phyloP scores from a whole-genome alignment of 2,113 vertebrate species.

The Amphiprion ocellaris region DNA sequence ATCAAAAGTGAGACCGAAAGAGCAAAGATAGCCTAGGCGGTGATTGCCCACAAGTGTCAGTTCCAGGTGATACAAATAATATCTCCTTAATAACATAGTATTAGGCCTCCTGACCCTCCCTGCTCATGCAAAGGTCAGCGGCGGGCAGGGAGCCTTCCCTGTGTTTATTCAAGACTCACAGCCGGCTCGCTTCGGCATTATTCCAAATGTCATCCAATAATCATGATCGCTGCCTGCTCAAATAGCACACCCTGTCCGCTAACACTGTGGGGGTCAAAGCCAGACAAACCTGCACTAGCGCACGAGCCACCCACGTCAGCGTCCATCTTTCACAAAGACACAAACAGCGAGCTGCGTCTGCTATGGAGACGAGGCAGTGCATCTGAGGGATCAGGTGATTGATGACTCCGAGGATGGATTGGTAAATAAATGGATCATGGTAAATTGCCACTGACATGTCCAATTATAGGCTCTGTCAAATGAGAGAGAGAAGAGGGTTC shows the following conservation, averaged over 20 bases:
- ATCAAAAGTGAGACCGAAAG: conserved; percentile 17
- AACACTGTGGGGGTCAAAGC: conserved; percentile 67
- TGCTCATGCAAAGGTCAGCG: conserved; percentile 78
- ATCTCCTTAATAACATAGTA: conserved; percentile 79
- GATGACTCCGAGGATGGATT: conserved; percentile 77
- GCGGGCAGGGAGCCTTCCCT: conserved; percentile 72
- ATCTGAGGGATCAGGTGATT: conserved; percentile 71
- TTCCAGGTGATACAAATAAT: conserved; percentile 70
- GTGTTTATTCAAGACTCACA: conserved; percentile 79
- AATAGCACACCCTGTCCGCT: conserved; percentile 68
- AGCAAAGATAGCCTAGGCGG: conserved; percentile 17
- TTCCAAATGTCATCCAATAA: conserved; percentile 84
- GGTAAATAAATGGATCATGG: conserved; percentile 85
- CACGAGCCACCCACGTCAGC: conserved; percentile 40
- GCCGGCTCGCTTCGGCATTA: conserved; percentile 56
- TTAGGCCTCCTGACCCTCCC: conserved; percentile 76
- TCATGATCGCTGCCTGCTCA: conserved; percentile 72
- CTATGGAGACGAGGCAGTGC: conserved; percentile 4
- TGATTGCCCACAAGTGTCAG: conserved; percentile 42
- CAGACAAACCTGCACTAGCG: conserved; percentile 42
- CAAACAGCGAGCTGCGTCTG: conserved; percentile 12
- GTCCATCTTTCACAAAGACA: conserved; percentile 28
- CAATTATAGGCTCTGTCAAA: conserved; percentile 84
- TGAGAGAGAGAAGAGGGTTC: conserved; percentile 67
- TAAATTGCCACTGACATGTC: conserved; percentile 84